Evolutionary conservation across 2,113 vertebrate genomes (phyloP), one percentile per base, ranked within the genome.

Genomic region (Antennarius striatus): DNA sequence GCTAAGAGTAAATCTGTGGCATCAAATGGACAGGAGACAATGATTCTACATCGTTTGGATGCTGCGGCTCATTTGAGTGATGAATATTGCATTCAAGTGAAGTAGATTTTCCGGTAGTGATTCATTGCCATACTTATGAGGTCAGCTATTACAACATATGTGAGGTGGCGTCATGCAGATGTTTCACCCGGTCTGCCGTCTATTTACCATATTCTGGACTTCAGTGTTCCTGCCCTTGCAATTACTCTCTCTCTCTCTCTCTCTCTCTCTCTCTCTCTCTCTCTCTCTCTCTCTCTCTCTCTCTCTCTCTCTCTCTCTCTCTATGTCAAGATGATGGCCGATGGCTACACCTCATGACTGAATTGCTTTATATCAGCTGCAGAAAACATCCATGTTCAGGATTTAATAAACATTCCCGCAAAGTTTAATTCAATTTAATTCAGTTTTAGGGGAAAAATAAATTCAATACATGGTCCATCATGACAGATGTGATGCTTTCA

Each of bases 61-160:
- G 52, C 42, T 47, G 43, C 32, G 12, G 42, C 48, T 56, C 4
- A 28, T 53, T 63, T 54, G 61, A 72, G 12, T 3, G 63, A 68
- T 81, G 57, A 66, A 68, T 71, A 65, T 66, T 62, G 32, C 56
- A 73, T 67, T 55, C 16, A 43, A 39, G 70, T 60, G 58, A 63
- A 53, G n/a, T 40, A 40, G 36, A 59, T 75, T 51, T 65, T 59
- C 48, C 62, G 16, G 43, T 52, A n/a, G 57, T 78, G 79, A 71
- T 45, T 71, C 52, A 62, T 55, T 49, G 45, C 28, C 16, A 47
- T 56, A 52, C 73, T 73, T 61, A 73, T 64, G 63, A 73, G 76
- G 68, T 78, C 53, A 64, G 46, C 43, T 51, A 15, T 63, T 58
- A 51, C 49, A 66, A 62, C 55, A 68, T 45, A 10, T 7, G 12